Evolutionary conservation across 2,888 invertebrate genomes (phyloP).

Genomic region (Zootermopsis nevadensis): DNA sequence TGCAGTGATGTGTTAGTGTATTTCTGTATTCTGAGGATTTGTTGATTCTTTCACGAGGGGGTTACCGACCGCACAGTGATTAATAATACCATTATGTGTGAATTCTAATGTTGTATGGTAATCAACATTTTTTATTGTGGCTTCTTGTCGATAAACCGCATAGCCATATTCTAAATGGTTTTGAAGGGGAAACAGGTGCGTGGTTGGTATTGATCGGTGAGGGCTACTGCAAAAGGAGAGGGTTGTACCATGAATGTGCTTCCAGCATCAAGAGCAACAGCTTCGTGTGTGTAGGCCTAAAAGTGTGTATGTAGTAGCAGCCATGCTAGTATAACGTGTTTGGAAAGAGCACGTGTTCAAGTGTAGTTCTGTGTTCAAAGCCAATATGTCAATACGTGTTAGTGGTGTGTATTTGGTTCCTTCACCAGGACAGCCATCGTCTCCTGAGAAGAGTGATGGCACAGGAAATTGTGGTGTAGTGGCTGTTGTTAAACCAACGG

Average conservation of each 20-base stretch:
- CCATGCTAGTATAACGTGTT: slow-evolving; percentile 18
- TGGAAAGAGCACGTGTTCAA: slow-evolving; percentile 14
- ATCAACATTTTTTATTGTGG: slow-evolving; percentile 29
- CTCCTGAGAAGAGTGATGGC: slow-evolving; percentile 51
- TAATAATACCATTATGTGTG: slow-evolving; percentile 6
- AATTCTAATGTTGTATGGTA: not conserved
- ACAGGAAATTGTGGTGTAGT: slow-evolving; percentile 41
- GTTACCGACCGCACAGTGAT: not conserved
- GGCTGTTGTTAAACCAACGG: slow-evolving; percentile 47
- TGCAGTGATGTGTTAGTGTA: not conserved
- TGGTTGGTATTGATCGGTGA: slow-evolving; percentile 35
- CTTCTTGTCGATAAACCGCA: slow-evolving; percentile 19
- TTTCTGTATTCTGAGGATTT: not conserved
- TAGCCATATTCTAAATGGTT: slow-evolving; percentile 36
- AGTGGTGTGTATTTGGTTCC: slow-evolving; percentile 62
- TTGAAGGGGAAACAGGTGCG: slow-evolving; percentile 34
- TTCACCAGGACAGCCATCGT: slow-evolving; percentile 56
- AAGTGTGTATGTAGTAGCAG: not conserved
- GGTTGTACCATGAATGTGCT: slow-evolving; percentile 30
- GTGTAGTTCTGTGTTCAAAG: not conserved
- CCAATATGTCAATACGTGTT: slow-evolving; percentile 61
- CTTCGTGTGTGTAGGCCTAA: slow-evolving; percentile 25
- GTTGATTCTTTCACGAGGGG: not conserved
- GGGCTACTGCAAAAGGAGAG: slow-evolving; percentile 41
- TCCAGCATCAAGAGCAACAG: slow-evolving; percentile 27